Evolutionary conservation across 2,797 vertebrate genomes (phyloP).

Genomic region (Lacerta agilis): DNA sequence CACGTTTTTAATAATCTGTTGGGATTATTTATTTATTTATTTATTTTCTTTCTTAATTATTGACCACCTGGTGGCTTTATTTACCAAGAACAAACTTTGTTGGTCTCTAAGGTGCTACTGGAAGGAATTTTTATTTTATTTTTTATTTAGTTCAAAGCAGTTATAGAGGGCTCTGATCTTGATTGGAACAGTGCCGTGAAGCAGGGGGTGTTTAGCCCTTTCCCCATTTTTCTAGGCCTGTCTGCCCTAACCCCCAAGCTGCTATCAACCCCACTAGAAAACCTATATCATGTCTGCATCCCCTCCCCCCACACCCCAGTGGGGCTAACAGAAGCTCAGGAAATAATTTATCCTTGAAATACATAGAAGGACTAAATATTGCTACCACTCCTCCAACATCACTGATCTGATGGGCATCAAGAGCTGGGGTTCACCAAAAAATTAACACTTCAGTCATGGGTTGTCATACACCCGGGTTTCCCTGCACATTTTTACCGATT

Average conservation of each 20-base stretch:
- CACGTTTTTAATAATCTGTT: too few species aligned
- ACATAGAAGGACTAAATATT: neutral
- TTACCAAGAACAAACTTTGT: neutral
- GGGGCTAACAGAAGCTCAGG: neutral
- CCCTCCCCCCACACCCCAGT: neutral
- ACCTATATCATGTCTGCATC: neutral
- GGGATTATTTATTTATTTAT: too few species aligned
- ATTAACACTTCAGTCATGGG: too few species aligned
- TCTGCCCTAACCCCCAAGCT: neutral
- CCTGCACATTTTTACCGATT: too few species aligned
- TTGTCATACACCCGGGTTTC: too few species aligned
- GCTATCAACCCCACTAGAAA: neutral
- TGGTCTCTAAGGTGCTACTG: too few species aligned
- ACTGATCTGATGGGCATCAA: neutral
- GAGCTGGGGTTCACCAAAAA: too few species aligned
- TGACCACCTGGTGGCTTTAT: neutral
- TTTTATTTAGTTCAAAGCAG: neutral
- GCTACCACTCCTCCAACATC: neutral
- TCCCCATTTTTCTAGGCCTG: neutral
- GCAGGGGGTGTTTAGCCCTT: neutral
- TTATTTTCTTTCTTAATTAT: too few species aligned
- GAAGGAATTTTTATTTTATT: too few species aligned
- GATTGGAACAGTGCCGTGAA: neutral
- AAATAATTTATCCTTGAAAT: neutral
- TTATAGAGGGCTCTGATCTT: neutral